Evolutionary conservation across 1,140 invertebrate species (phyloP), one percentile per base, ranked within the genome.

Genomic region (Cydia amplana): DNA sequence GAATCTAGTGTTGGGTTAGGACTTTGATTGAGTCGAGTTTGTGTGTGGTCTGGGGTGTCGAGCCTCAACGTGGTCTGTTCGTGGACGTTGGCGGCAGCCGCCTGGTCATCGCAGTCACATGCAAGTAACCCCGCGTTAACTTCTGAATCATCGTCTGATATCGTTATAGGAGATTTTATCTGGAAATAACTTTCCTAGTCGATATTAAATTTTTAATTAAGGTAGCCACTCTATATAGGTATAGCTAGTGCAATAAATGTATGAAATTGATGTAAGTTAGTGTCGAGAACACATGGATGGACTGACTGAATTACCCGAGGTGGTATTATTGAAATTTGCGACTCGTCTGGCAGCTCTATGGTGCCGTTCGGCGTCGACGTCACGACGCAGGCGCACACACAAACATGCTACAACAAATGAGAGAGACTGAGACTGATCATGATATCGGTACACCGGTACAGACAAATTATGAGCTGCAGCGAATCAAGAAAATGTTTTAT

Each of bases 381-480:
- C 4, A 14, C 51, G 16, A 49, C 72, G 72, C 72, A 49, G 36
- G 76, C 74, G 64, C 72, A 20, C 14, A 43, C 32, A 46, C 36
- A 4, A n/a, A 40, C 46, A 14, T 18, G 51, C 51, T 55, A 16
- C 51, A 55, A 55, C 51, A 55, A 55, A 55, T 14, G n/a, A n/a
- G n/a, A 16, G 6, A 49, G 4, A 49, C 4, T 16, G 0, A n/a
- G n/a, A n/a, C n/a, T n/a, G 46, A 14, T n/a, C 36, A 40, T 40
- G 36, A 40, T 40, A 40, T 40, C 36, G 28, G n/a, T n/a, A n/a
- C n/a, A n/a, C n/a, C 5, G 32, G 7, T 36, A 40, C 36, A 40
- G 10, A 10, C 36, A 10, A 10, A 40, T 40, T 40, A 40, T 40
- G 36, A 40, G 36, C 36, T 40, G 9, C 36, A 40, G 1, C 0